Percentiles rank a stretch among this genome's conserved stretches.
Evolutionary conservation across 2,797 vertebrate genomes (phyloP).

Genomic region (Helarctos malayanus): DNA sequence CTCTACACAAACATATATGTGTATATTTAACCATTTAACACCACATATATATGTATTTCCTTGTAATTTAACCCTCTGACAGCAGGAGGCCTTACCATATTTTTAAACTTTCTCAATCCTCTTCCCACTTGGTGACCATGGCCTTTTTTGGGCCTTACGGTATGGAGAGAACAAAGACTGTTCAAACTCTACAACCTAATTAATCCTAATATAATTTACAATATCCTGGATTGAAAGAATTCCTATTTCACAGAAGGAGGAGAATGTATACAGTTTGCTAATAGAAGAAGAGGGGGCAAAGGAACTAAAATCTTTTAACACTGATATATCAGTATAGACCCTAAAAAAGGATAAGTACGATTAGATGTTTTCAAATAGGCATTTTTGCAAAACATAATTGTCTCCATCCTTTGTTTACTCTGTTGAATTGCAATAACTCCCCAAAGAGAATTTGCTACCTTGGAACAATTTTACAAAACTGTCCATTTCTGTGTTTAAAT

Average conservation of each 20-base stretch:
- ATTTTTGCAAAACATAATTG: not conserved
- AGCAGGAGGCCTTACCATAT: not conserved
- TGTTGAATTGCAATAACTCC: not conserved
- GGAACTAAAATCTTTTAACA: not conserved
- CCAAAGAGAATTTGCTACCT: not conserved
- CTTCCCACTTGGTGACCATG: not conserved
- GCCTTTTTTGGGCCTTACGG: not conserved
- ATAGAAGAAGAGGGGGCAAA: not conserved
- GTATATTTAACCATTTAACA: not conserved
- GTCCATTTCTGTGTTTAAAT: not conserved
- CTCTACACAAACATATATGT: accelerated
- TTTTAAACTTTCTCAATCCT: not conserved
- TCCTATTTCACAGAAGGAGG: not conserved
- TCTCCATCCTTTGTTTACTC: not conserved
- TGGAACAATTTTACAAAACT: not conserved
- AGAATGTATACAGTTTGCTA: not conserved
- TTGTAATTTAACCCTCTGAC: not conserved
- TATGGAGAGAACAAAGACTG: not conserved
- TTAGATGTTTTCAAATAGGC: not conserved
- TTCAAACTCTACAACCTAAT: not conserved
- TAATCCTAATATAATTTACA: not conserved
- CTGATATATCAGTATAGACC: not conserved
- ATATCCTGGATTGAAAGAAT: not conserved
- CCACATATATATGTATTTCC: not conserved
- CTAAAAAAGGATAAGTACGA: not conserved